Evolutionary conservation across 2,888 invertebrate species (phyloP), one percentile per base, ranked within the genome.

Genomic region (Antheraea yamamai): DNA sequence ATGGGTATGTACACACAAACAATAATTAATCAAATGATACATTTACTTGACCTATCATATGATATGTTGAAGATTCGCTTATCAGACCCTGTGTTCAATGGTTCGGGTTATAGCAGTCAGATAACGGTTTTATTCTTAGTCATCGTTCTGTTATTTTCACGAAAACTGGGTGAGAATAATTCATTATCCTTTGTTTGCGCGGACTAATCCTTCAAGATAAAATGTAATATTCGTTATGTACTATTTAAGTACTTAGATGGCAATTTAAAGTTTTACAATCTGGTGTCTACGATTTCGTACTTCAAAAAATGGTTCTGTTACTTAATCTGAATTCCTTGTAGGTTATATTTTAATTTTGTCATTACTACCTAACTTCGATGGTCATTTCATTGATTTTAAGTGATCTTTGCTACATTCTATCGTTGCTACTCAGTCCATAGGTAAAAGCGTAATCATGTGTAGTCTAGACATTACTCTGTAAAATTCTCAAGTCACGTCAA

Each of bases 61-160:
- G 23, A 10, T 71, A 39, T 23, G 23, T 26, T 55, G 26, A 55
- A 10, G 74, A 20, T 30, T n/a, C 12, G 23, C 39, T 58, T n/a
- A 35, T 66, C 18, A 71, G 23, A 70, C 58, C 58, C 55, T 74
- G 52, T 74, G 58, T 18, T 74, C 12, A 52, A 20, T 39, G 35
- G n/a, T 23, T 71, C 23, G 55, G 70, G 71, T 74, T 71, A 58
- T 55, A 68, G 39, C 26, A 70, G 23, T 16, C 4, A 30, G 64
- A 30, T 66, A 58, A 70, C 74, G 20, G 39, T 61, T 73, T 76
- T 52, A 68, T 75, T 51, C 58, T 58, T 70, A 74, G 68, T 72
- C 47, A 75, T 71, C 70, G 30, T 39, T 71, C 23, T 70, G 55
- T 71, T 58, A 70, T 74, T 14, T 66, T 66, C 14, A 66, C 30